Conservation (phyloP, 2,888 invertebrate species). For the Ptychoptera albimana region DNA sequence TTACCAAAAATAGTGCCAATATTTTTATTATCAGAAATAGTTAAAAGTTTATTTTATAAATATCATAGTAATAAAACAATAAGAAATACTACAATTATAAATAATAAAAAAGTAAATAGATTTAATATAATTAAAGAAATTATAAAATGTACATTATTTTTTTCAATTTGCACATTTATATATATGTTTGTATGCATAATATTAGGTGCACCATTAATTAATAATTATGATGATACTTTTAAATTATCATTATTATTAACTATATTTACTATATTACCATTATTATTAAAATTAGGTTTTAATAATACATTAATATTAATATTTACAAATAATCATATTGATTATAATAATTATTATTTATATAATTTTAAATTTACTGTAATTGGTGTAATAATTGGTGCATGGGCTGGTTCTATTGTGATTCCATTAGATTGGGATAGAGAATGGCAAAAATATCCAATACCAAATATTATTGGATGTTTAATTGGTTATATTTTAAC, state of each 20-base stretch:
- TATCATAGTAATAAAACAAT: no score
- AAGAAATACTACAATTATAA: no score
- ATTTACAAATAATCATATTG: constrained; percentile 27
- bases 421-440: constrained; percentile 78
- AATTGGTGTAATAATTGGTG: constrained; percentile 40
- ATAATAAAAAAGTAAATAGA: no score
- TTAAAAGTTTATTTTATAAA: no score
- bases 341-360: constrained; percentile 25
- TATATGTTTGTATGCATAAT: constrained; percentile 28
- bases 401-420: constrained; percentile 64
- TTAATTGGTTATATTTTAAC: constrained; percentile 38
- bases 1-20: no score
- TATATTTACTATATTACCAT: constrained; percentile 26
- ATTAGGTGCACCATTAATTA: constrained; percentile 29
- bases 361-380: constrained; percentile 28
- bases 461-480: constrained; percentile 46
- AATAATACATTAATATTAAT: constrained; percentile 27
- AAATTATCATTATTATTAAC: constrained; percentile 25
- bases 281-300: constrained; percentile 26
- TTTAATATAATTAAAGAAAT: background rate
- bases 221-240: constrained; percentile 28
- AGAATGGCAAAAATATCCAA: constrained; percentile 64
- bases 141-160: background rate
- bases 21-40: no score
- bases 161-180: constrained; percentile 20